These are phyloP conservation scores for Exocentrus adspersus DNA, from an alignment of 2,888 invertebrate genomes.

Conservation along the genomic window DNA sequence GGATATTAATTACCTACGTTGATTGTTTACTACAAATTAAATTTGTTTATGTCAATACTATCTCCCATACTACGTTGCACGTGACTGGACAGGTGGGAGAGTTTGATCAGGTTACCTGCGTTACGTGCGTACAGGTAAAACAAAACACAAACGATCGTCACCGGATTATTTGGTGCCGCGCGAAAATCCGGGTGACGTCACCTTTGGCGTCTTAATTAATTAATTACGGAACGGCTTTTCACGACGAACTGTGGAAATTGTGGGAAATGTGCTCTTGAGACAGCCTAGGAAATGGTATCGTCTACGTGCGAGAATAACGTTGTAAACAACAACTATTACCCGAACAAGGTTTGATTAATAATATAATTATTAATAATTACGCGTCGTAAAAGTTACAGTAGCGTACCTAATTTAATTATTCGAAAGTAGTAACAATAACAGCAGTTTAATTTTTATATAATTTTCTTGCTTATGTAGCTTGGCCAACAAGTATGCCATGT, in stretches of 20 bases:
- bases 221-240: neutral
- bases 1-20: no score
- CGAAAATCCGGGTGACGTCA: slow-evolving; percentile 4
- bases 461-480: neutral
- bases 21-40: slow-evolving; percentile 4
- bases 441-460: no score
- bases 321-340: slow-evolving; percentile 38
- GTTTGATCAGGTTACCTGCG: slow-evolving; percentile 17
- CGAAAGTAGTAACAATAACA: neutral
- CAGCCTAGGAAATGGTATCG: slow-evolving; percentile 30
- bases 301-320: slow-evolving; percentile 31
- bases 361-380: no score
- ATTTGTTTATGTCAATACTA: slow-evolving; percentile 34
- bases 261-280: neutral
- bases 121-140: slow-evolving; percentile 3
- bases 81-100: slow-evolving; percentile 27
- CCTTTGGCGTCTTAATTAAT: neutral
- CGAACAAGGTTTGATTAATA: slow-evolving; percentile 40
- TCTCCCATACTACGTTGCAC: slow-evolving; percentile 28
- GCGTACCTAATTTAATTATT: neutral
- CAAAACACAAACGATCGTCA: slow-evolving; percentile 15
- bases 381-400: neutral
- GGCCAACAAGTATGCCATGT: neutral
- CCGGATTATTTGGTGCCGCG: slow-evolving; percentile 10
- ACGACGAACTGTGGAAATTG: no score